Evolutionary conservation across 2,113 vertebrate species (phyloP).

Genomic region (Dromiciops gliroides): DNA sequence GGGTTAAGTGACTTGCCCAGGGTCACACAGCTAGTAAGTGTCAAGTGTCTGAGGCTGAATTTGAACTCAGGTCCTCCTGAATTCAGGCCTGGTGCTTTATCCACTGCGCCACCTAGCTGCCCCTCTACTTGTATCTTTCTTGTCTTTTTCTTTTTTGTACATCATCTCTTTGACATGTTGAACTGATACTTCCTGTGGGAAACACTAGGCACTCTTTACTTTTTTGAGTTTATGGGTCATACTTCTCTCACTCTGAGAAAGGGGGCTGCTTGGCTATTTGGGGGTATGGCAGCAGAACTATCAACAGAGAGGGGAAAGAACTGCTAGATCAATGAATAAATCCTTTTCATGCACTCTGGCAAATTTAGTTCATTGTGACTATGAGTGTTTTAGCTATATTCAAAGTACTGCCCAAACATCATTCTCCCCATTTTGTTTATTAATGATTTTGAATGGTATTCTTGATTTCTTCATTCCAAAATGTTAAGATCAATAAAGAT

Average conservation of each 20-base stretch:
- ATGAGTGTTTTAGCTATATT: neutral
- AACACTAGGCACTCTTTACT: neutral
- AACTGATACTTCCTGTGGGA: neutral
- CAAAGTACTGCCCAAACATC: neutral
- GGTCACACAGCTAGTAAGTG: too few relatives aligned
- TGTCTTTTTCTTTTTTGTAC: neutral
- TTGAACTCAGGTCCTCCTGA: too few relatives aligned
- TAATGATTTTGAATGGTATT: neutral
- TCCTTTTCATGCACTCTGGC: neutral
- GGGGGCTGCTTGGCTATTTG: neutral
- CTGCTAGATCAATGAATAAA: neutral
- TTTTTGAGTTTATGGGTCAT: neutral
- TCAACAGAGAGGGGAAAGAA: neutral
- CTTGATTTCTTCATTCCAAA: neutral
- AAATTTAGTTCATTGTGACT: neutral
- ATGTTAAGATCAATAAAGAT: neutral
- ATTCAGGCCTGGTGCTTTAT: too few relatives aligned
- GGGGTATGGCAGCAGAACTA: constrained; percentile 4
- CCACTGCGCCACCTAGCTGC: too few relatives aligned
- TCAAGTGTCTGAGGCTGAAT: too few relatives aligned
- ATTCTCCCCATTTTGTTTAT: neutral
- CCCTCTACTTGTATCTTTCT: neutral
- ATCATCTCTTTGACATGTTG: neutral
- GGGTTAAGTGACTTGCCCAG: too few relatives aligned
- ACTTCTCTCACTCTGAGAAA: neutral